phyloP scores from a whole-genome alignment of 2,113 vertebrate species.

The Mustela nigripes region DNA sequence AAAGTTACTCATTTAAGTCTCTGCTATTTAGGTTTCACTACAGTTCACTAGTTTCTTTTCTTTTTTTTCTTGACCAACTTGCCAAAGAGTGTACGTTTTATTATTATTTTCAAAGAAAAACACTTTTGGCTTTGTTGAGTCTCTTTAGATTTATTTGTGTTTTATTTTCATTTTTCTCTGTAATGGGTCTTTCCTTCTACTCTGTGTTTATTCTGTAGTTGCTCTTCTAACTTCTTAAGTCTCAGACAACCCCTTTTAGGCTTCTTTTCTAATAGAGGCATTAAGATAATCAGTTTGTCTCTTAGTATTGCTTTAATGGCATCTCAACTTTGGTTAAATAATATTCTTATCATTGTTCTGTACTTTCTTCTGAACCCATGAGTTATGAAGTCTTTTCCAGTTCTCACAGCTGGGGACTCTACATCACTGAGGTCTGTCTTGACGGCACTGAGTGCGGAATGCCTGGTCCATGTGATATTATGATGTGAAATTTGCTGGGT shows the following conservation, averaged over 20 bases:
- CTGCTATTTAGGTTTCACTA: background rate
- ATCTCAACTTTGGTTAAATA: background rate
- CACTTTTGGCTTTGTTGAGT: background rate
- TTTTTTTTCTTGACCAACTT: background rate
- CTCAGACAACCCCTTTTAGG: background rate
- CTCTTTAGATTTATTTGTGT: background rate
- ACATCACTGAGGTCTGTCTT: background rate
- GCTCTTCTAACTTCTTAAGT: background rate
- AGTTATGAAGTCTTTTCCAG: background rate
- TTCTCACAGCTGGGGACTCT: background rate
- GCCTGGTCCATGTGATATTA: accelerated
- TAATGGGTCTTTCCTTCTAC: background rate
- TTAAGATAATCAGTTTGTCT: background rate
- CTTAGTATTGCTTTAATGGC: background rate
- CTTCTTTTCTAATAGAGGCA: background rate
- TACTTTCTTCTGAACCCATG: background rate
- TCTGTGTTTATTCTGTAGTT: background rate
- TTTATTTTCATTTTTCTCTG: background rate
- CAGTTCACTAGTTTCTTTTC: background rate
- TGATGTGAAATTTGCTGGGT: background rate
- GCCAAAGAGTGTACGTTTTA: background rate
- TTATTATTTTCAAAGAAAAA: background rate
- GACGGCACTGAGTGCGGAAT: background rate
- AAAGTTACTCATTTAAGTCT: background rate
- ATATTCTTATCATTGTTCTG: background rate